These are phyloP conservation scores for Plagiodera versicolora DNA, from an alignment of 2,888 invertebrate species.

Conservation along the genomic window DNA sequence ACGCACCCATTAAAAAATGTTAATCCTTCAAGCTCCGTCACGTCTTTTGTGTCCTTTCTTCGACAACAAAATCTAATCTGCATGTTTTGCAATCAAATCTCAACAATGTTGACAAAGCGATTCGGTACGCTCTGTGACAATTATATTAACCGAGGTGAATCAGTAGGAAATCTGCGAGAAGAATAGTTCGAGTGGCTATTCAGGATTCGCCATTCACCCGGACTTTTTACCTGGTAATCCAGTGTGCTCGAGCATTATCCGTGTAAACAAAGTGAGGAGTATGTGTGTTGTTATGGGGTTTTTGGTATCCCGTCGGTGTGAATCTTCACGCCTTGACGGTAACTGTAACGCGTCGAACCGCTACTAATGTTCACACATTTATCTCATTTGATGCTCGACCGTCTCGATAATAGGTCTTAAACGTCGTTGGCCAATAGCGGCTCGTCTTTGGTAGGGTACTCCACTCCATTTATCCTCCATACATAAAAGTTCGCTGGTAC, in stretches of 20 bases:
- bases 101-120: slow-evolving; percentile 2
- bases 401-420: slow-evolving; percentile 13
- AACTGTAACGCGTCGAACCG: slow-evolving; percentile 34
- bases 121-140: slow-evolving; percentile 5
- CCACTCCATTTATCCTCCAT: too few species aligned
- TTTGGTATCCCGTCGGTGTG: slow-evolving; percentile 34
- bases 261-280: slow-evolving; percentile 32
- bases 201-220: slow-evolving; percentile 23
- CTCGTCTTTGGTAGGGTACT: slow-evolving; percentile 2
- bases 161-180: slow-evolving; percentile 34
- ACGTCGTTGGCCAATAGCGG: slow-evolving; percentile 10
- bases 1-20: not conserved
- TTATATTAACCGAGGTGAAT: slow-evolving; percentile 37
- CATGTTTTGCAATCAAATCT: slow-evolving; percentile 15
- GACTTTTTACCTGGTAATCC: slow-evolving; percentile 34
- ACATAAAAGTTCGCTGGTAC: too few species aligned
- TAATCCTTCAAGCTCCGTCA: not conserved
- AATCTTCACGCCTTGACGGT: slow-evolving; percentile 29
- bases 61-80: slow-evolving; percentile 13
- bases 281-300: slow-evolving; percentile 21
- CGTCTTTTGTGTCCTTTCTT: not conserved
- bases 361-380: slow-evolving; percentile 38
- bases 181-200: slow-evolving; percentile 24
- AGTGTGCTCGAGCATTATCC: slow-evolving; percentile 34
- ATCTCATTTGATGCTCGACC: slow-evolving; percentile 21